Evolutionary conservation across 2,888 invertebrate genomes (phyloP).

Genomic region (Cactoblastis cactorum): DNA sequence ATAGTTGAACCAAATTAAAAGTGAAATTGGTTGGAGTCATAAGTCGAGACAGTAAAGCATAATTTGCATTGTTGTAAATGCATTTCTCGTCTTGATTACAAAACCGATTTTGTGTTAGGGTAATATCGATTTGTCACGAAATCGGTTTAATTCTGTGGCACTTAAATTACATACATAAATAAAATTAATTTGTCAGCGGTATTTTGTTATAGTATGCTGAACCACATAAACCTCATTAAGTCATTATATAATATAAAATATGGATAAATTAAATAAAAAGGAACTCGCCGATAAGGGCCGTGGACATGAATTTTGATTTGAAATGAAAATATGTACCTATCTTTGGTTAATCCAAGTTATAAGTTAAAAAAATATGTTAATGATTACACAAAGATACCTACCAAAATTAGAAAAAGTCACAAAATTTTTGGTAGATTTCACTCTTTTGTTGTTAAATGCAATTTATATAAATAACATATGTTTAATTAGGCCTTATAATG

Average conservation of each 20-base stretch:
- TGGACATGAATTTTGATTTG: no score
- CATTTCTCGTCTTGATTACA: conserved; percentile 27
- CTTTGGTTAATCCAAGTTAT: no score
- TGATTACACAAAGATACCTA: no score
- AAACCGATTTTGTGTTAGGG: conserved; percentile 38
- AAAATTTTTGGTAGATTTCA: no score
- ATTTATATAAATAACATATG: no score
- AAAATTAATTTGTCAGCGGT: not conserved
- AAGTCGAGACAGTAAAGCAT: conserved; percentile 18
- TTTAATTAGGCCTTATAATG: no score
- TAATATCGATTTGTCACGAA: conserved; percentile 45
- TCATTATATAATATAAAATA: not conserved
- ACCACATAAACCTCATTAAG: not conserved
- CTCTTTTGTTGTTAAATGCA: no score
- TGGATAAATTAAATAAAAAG: no score
- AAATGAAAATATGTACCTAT: no score
- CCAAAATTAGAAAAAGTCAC: no score
- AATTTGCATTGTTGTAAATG: conserved; percentile 24
- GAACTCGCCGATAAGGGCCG: no score
- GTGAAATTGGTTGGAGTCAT: conserved; percentile 24
- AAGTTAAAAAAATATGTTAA: no score
- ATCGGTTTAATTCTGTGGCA: conserved; percentile 23
- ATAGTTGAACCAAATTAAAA: conserved; percentile 35
- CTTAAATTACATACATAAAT: not conserved
- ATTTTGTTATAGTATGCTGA: not conserved